Conservation (phyloP, 2,888 invertebrate species). For the Osmoderma eremita region DNA sequence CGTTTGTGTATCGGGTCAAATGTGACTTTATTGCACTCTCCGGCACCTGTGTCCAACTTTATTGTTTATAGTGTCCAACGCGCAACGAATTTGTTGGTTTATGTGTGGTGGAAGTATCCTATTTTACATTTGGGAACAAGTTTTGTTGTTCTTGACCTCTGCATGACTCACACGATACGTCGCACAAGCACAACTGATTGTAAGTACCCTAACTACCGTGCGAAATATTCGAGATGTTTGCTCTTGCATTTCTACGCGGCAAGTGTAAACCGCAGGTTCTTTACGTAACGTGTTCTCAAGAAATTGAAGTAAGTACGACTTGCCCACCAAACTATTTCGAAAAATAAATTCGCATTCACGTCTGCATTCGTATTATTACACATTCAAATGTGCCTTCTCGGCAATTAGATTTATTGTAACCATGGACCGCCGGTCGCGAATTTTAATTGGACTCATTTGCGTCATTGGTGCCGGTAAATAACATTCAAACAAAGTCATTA, state of each 20-base stretch:
- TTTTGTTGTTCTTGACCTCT: slow-evolving; percentile 56
- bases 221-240: slow-evolving; percentile 34
- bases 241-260: slow-evolving; percentile 19
- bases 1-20: slow-evolving; percentile 14
- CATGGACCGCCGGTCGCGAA: slow-evolving; percentile 1
- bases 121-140: slow-evolving; percentile 54
- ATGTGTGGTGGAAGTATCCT: slow-evolving; percentile 49
- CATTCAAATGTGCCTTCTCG: no score
- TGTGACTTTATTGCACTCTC: slow-evolving; percentile 9
- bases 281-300: no score
- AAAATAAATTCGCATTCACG: no score
- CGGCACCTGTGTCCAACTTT: slow-evolving; percentile 41
- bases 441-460: slow-evolving; percentile 29
- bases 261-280: slow-evolving; percentile 1
- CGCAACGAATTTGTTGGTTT: background rate
- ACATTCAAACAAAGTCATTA: slow-evolving; percentile 28
- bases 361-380: no score
- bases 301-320: no score
- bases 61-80: slow-evolving; percentile 54
- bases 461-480: slow-evolving; percentile 9
- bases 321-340: no score
- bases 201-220: slow-evolving; percentile 31
- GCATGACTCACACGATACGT: slow-evolving; percentile 53
- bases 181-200: slow-evolving; percentile 46
- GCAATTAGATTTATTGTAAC: no score